A percentile compares a stretch with the other conserved stretches of the same genome.
Conservation (phyloP, 2,797 vertebrate genomes). For the Sciaenops ocellatus region DNA sequence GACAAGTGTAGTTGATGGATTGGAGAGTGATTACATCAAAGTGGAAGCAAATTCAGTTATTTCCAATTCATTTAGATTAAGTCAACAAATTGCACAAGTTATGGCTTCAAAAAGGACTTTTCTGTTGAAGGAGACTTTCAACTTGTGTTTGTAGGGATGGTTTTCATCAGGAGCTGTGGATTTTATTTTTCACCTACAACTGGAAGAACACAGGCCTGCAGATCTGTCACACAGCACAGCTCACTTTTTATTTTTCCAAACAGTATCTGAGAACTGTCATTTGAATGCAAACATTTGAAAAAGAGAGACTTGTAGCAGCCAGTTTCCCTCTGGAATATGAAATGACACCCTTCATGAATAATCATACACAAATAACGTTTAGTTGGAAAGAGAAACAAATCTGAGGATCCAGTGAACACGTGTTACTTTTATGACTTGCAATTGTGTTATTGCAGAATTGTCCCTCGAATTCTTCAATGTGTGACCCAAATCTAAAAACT, state of each 20-base stretch:
- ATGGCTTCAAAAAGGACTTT: not conserved
- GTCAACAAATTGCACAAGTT: not conserved
- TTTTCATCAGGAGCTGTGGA: not conserved
- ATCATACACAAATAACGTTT: not conserved
- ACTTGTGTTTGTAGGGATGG: not conserved
- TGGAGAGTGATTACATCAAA: conserved; percentile 2
- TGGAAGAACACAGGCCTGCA: not conserved
- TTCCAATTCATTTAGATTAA: conserved; percentile 14
- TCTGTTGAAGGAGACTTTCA: not conserved
- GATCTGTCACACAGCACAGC: not conserved
- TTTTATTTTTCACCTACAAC: not conserved
- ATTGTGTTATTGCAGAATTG: not conserved
- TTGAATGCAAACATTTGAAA: not conserved
- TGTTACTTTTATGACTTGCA: not conserved
- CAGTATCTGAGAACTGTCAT: not conserved
- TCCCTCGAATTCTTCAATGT: not conserved
- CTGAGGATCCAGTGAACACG: not conserved
- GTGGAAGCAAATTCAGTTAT: conserved; percentile 11
- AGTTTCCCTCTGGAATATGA: not conserved
- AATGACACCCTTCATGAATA: not conserved
- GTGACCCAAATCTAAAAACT: not conserved
- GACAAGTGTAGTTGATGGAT: not conserved
- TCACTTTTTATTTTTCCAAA: not conserved
- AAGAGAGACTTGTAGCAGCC: not conserved
- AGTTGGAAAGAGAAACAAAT: not conserved